These are phyloP conservation scores for Yasuhikotakia modesta DNA, from an alignment of 2,797 vertebrate species.

Conservation along the genomic window DNA sequence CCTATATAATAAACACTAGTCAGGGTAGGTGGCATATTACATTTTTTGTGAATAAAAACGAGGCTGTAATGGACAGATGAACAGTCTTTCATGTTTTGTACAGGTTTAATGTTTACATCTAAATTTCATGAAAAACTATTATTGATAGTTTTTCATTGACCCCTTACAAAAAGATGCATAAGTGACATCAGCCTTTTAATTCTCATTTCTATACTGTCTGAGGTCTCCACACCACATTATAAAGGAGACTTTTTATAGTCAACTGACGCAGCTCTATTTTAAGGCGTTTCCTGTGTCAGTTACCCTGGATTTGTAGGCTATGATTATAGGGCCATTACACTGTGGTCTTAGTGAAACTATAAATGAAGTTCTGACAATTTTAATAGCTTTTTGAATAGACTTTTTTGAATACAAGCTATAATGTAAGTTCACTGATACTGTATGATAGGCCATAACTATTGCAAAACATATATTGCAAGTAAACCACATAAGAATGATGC, in stretches of 20 bases:
- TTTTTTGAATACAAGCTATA: neutral
- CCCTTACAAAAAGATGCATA: neutral
- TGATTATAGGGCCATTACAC: slow-evolving; percentile 19
- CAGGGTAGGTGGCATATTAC: too few species aligned
- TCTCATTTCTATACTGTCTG: neutral
- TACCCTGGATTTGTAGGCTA: slow-evolving; percentile 16
- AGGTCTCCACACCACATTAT: slow-evolving; percentile 25
- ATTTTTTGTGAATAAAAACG: too few species aligned
- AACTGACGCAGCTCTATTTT: slow-evolving; percentile 24
- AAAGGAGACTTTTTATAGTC: slow-evolving; percentile 4
- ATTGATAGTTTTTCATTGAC: neutral
- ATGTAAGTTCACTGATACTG: neutral
- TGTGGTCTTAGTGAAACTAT: slow-evolving; percentile 17
- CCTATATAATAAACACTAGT: too few species aligned
- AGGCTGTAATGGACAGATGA: too few species aligned
- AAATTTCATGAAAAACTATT: too few species aligned
- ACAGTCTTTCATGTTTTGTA: too few species aligned
- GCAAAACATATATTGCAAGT: neutral
- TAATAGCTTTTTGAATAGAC: neutral
- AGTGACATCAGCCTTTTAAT: neutral
- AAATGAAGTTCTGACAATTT: slow-evolving; percentile 20
- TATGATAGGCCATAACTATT: neutral
- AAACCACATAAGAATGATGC: too few species aligned
- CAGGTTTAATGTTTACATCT: too few species aligned
- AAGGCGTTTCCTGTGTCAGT: slow-evolving; percentile 10